A percentile compares a stretch with the other conserved stretches of the same genome.
Conservation (phyloP, 2,888 invertebrate species). For the Molorchus minor region DNA sequence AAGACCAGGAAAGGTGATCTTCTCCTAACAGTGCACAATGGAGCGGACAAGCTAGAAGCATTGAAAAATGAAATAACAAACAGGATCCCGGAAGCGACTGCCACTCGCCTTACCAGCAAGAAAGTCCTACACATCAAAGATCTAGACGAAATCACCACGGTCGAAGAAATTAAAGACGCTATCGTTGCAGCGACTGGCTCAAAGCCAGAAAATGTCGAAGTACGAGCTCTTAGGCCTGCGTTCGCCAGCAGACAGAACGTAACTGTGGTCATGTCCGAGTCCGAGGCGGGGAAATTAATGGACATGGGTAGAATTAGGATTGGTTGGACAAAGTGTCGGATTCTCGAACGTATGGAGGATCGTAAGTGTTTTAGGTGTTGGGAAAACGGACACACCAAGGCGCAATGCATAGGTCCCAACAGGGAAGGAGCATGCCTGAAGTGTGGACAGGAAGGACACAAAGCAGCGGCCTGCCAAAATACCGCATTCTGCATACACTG, state of each 20-base stretch:
- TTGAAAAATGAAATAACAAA: slow-evolving; percentile 11
- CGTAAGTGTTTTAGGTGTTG: slow-evolving; percentile 37
- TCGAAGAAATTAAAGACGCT: not conserved
- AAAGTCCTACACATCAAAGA: slow-evolving; percentile 27
- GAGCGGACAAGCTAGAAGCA: slow-evolving; percentile 20
- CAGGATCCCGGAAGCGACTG: slow-evolving; percentile 8
- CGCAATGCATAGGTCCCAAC: slow-evolving; percentile 34
- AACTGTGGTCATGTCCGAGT: slow-evolving; percentile 26
- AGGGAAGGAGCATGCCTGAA: slow-evolving; percentile 26
- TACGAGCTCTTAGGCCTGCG: slow-evolving; percentile 37
- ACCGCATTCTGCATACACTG: slow-evolving; percentile 33
- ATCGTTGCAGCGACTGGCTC: not conserved
- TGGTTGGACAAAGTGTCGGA: slow-evolving; percentile 25
- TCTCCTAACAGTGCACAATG: slow-evolving; percentile 19
- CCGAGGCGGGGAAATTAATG: slow-evolving; percentile 20
- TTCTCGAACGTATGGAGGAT: slow-evolving; percentile 28
- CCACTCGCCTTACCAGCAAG: slow-evolving; percentile 9
- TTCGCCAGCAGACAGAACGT: slow-evolving; percentile 36
- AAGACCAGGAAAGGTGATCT: slow-evolving; percentile 19
- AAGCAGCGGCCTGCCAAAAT: slow-evolving; percentile 28
- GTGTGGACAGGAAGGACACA: slow-evolving; percentile 33
- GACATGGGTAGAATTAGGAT: slow-evolving; percentile 18
- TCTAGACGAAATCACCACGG: slow-evolving; percentile 21
- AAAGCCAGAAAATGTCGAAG: slow-evolving; percentile 23
- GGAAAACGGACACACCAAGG: slow-evolving; percentile 29